Evolutionary conservation across 2,113 vertebrate genomes (phyloP).

Genomic region (Craseonycteris thonglongyai): DNA sequence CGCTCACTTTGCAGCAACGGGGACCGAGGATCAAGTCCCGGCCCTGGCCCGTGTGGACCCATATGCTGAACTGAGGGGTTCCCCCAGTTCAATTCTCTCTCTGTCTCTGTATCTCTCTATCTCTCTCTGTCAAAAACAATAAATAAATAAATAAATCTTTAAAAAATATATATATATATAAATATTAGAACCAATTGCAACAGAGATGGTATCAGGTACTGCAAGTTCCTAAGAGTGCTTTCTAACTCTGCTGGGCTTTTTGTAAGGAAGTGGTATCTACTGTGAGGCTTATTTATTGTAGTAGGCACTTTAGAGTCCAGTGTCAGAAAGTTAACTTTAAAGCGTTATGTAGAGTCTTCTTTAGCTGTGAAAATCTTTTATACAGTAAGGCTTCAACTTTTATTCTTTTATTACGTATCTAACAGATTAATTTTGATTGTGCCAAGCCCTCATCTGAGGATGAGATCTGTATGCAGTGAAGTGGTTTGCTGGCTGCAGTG

Average conservation of each 20-base stretch:
- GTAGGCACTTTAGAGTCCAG: neutral
- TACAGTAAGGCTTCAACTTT: neutral
- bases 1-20: too few relatives aligned
- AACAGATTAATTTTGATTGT: neutral
- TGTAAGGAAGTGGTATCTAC: neutral
- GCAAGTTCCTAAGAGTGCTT: neutral
- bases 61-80: too few relatives aligned
- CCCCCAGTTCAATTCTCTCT: too few relatives aligned
- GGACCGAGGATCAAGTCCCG: too few relatives aligned
- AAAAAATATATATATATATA: too few relatives aligned
- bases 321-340: neutral
- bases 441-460: neutral
- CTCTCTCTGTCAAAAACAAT: too few relatives aligned
- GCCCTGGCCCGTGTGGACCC: too few relatives aligned
- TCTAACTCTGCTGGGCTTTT: neutral
- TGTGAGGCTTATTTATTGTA: neutral
- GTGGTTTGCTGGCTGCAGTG: neutral
- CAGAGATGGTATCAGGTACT: neutral
- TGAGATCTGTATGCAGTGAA: neutral
- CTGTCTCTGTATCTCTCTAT: too few relatives aligned
- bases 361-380: neutral
- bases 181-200: neutral
- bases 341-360: neutral
- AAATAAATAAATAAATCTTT: too few relatives aligned
- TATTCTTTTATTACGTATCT: slow-evolving; percentile 13